Evolutionary conservation across 2,888 invertebrate species (phyloP), one percentile per base, ranked within the genome.

Genomic region (Chrysolina haemoptera): DNA sequence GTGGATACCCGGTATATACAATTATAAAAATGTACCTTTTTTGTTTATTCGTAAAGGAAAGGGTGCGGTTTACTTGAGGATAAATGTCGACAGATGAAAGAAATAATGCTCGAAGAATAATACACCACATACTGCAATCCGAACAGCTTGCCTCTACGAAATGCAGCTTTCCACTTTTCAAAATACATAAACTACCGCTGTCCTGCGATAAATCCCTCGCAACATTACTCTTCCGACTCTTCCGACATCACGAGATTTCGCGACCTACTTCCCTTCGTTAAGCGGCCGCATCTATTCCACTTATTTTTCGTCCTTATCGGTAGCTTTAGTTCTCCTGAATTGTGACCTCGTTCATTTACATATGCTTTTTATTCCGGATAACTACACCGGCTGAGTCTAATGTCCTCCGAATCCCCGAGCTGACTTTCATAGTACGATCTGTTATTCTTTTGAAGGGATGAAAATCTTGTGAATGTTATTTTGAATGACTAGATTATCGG

Each of bases 251-350:
- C 12, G 59, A 59, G 59, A 22, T 59, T 59, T 27, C n/a, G 59
- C 59, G 59, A 59, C 66, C 66, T 40, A 53, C 41, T 53, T 53
- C 12, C 67, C 53, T 40, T 48, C 14, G 67, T 53, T 53, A 41
- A 53, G 20, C 14, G 67, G n/a, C 40, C 35, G 16, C 67, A 53
- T 53, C 53, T 48, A 50, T 41, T 16, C 53, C 27, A 16, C 46
- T 53, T 35, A 67, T 67, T 67, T 35, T 41, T 9, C 53, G 18
- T 40, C 35, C 67, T 67, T 67, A 67, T 67, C 67, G 35, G 27
- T 59, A 59, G 27, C 59, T 22, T 59, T 11, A 59, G 9, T 59
- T 59, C 59, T 59, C 9, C n/a, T 12, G n/a, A 59, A 59, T 35
- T 59, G 59, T 59, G 59, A 35, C 59, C 59, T 27, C 22, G 22